A percentile compares a stretch with the other conserved stretches of the same genome.
These are phyloP conservation scores for Oryzias melastigma DNA, from an alignment of 2,113 vertebrate species.

Conservation along the genomic window DNA sequence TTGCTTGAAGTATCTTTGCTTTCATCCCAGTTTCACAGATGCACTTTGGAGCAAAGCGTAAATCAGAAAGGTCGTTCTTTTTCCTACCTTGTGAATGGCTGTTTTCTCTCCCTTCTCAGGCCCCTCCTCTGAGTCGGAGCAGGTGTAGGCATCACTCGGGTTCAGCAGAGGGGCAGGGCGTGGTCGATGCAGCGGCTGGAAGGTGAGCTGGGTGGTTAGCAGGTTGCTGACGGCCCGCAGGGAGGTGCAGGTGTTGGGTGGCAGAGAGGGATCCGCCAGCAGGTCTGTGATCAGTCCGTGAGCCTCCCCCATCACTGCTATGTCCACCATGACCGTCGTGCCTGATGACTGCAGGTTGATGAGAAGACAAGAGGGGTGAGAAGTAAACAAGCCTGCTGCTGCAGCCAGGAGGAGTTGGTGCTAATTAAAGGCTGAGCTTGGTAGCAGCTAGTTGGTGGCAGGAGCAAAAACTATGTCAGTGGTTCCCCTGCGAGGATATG, in stretches of 20 bases:
- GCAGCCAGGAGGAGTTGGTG: slow-evolving; percentile 9
- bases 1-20: slow-evolving; percentile 8
- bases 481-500: slow-evolving; percentile 19
- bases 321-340: slow-evolving; percentile 94
- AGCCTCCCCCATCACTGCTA: slow-evolving; percentile 97
- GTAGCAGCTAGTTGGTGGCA: slow-evolving; percentile 2
- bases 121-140: slow-evolving; percentile 91
- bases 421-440: slow-evolving; percentile 17
- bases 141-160: slow-evolving; percentile 86
- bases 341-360: slow-evolving; percentile 84
- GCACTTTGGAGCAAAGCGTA: slow-evolving; percentile 1
- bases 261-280: slow-evolving; percentile 90
- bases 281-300: slow-evolving; percentile 96
- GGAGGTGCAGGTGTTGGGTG: slow-evolving; percentile 91
- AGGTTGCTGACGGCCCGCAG: slow-evolving; percentile 94
- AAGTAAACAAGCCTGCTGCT: slow-evolving; percentile 24
- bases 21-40: slow-evolving; percentile 13
- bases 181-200: slow-evolving; percentile 90
- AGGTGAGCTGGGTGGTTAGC: slow-evolving; percentile 92
- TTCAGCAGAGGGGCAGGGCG: slow-evolving; percentile 81
- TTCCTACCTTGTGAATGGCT: slow-evolving; percentile 88
- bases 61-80: slow-evolving; percentile 5
- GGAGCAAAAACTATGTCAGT: slow-evolving; percentile 22
- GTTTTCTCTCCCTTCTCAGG: slow-evolving; percentile 89
- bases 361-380: slow-evolving; percentile 16